Conservation (phyloP, 2,888 invertebrate species). For the Macrosiphum euphorbiae region DNA sequence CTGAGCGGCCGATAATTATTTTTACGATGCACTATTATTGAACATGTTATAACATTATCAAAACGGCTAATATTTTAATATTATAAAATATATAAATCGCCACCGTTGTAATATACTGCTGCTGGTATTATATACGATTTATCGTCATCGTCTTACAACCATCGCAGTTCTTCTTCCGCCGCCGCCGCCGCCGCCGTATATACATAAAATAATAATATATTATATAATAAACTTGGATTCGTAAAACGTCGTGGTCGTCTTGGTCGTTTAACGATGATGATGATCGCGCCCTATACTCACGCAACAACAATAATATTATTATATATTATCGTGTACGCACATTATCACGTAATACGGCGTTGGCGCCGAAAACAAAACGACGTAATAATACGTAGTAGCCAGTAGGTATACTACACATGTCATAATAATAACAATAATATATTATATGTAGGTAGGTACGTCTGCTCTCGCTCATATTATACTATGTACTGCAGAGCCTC, state of each 20-base stretch:
- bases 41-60: neutral
- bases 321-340: neutral
- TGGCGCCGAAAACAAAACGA: slow-evolving; percentile 5
- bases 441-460: neutral
- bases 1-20: neutral
- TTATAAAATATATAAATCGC: neutral
- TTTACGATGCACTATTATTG: neutral
- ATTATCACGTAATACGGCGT: slow-evolving; percentile 1
- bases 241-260: neutral
- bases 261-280: neutral
- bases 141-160: neutral
- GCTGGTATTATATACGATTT: neutral
- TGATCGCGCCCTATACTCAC: neutral
- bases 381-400: neutral
- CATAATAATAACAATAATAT: neutral
- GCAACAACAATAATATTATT: neutral
- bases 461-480: neutral
- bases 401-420: neutral
- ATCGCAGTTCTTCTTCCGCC: neutral
- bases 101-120: neutral
- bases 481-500: neutral
- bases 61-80: neutral
- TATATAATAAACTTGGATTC: neutral
- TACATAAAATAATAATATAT: neutral
- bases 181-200: neutral